A percentile compares a stretch with the other conserved stretches of the same genome.
These are phyloP conservation scores for Zootoca vivipara DNA, from an alignment of 2,113 vertebrate genomes.

Conservation along the genomic window DNA sequence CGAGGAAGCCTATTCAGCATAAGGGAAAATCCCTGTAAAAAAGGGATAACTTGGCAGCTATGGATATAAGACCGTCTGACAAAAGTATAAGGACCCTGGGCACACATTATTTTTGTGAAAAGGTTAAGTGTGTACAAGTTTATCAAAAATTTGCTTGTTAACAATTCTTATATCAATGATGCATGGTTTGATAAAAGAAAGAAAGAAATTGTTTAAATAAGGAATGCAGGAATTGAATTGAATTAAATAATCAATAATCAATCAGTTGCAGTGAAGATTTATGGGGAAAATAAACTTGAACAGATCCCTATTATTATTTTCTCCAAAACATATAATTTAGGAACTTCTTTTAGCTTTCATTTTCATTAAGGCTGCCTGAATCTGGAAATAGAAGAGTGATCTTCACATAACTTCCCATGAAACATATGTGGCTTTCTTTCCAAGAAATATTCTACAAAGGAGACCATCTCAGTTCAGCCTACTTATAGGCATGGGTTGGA, in stretches of 20 bases:
- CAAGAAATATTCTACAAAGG: conserved; percentile 23
- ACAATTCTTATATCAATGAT: conserved; percentile 6
- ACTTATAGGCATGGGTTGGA: background rate
- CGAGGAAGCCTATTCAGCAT: too few species aligned
- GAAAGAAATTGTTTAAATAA: background rate
- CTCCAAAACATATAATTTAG: background rate
- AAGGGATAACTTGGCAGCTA: too few species aligned
- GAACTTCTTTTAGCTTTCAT: conserved; percentile 2
- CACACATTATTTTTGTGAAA: background rate
- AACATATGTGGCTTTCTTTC: conserved; percentile 13
- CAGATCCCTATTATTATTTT: conserved; percentile 35
- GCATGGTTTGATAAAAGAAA: conserved; percentile 20
- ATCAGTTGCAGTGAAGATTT: conserved; percentile 17
- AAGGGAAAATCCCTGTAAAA: too few species aligned
- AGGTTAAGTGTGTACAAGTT: background rate
- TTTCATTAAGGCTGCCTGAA: conserved; percentile 26
- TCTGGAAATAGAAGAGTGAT: conserved; percentile 28
- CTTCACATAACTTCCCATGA: conserved; percentile 30
- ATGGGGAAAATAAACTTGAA: conserved; percentile 9
- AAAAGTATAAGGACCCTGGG: background rate
- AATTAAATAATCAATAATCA: background rate
- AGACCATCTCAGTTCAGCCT: background rate
- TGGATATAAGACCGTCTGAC: background rate
- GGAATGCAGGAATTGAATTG: background rate
- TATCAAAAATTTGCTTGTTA: background rate